Evolutionary conservation across 2,888 invertebrate species (phyloP), one percentile per base, ranked within the genome.

Genomic region (Seira musarum): DNA sequence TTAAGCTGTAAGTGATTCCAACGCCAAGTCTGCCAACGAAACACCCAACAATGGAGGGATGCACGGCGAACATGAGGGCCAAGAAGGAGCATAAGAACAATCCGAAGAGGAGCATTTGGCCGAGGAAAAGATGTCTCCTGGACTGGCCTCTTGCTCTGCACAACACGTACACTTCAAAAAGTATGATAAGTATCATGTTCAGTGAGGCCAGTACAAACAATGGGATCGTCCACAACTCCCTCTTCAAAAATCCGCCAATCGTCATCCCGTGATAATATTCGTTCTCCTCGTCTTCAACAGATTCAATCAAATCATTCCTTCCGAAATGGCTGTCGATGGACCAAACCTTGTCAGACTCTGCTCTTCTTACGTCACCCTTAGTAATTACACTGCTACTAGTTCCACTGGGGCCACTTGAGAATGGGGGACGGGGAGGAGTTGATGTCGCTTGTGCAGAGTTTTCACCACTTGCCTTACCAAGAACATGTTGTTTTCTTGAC

Each of bases 201-300:
- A 95, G 91, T 49, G 94, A 93, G 75, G 96, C 94, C 81, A 96
- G 91, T 19, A 95, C 94, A 78, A 97, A 91, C 71, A 97, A 92
- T 0, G 97, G 96, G 85, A 96, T 93, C 49, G 96, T 96, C 98
- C 98, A 97, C 21, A 94, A 92, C 88, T 96, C 95, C 85, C 93
- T 91, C 73, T 86, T 85, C 24, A 86, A 71, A 71, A 85, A 86
- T 5, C 86, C 85, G 8, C 80, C 85, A 66, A 84, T 81, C 71
- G 84, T 82, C 70, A 82, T 74, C 75, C 76, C 78, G 74, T 83
- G 69, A 30, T 82, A 82, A 46, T 80, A 78, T 21, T 83, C 77
- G 57, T 76, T 63, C 67, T 78, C 76, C n/a, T 53, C 70, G 1
- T 71, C 71, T 24, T 75, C 80, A 15, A 53, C 60, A 24, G 73